Evolutionary conservation across 1,140 invertebrate species (phyloP).

Genomic region (Argopecten irradians): DNA sequence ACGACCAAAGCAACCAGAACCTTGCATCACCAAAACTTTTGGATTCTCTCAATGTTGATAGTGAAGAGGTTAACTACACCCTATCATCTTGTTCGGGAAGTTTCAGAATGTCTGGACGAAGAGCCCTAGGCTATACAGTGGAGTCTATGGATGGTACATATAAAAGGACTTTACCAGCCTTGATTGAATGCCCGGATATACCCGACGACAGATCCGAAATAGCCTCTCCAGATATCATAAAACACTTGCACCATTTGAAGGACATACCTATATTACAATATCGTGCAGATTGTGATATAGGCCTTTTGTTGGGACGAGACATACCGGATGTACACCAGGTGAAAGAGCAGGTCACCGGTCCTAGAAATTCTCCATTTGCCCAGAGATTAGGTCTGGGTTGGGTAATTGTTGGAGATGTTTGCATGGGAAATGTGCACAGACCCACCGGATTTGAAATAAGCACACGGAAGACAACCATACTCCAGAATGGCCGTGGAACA

Average conservation of each 20-base stretch:
- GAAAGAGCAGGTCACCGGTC: conserved; percentile 44
- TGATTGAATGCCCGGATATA: too few relatives aligned
- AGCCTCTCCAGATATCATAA: neutral
- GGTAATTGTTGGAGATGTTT: conserved; percentile 51
- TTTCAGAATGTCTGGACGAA: conserved; percentile 16
- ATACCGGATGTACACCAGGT: conserved; percentile 50
- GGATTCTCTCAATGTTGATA: neutral
- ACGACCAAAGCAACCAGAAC: conserved; percentile 43
- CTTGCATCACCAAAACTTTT: conserved; percentile 32
- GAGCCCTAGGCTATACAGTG: conserved; percentile 18
- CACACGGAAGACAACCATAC: conserved; percentile 17
- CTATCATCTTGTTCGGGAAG: conserved; percentile 31
- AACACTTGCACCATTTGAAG: neutral
- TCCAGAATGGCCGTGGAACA: conserved; percentile 27
- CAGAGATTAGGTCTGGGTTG: conserved; percentile 48
- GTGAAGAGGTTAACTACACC: neutral
- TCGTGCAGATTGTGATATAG: neutral
- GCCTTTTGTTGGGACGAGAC: conserved; percentile 41
- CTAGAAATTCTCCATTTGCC: conserved; percentile 35
- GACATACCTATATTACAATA: neutral
- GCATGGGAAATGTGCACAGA: conserved; percentile 37
- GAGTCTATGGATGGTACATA: conserved; percentile 32
- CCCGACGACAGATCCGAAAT: conserved; percentile 25
- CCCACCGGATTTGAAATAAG: conserved; percentile 4
- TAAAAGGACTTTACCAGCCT: too few relatives aligned